A percentile compares a stretch with the other conserved stretches of the same genome.
These are phyloP conservation scores for Philereme transversata DNA, from an alignment of 2,888 invertebrate genomes.

Conservation along the genomic window DNA sequence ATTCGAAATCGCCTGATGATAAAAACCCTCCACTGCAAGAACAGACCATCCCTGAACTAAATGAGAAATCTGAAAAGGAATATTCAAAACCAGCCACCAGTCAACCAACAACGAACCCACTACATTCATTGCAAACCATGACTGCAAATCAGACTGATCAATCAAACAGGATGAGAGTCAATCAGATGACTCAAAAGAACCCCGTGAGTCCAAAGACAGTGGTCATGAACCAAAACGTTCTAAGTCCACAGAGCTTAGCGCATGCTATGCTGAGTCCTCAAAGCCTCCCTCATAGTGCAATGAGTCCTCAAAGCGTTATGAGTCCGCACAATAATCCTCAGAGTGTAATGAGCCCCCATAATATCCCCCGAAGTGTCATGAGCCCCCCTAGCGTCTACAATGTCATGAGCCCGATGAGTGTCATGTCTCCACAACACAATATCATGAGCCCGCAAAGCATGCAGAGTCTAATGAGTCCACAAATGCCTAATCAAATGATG, in stretches of 20 bases:
- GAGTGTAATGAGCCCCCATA: conserved; percentile 76
- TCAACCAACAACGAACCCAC: conserved; percentile 54
- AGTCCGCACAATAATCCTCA: conserved; percentile 73
- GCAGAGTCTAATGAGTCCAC: conserved; percentile 78
- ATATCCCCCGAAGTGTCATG: conserved; percentile 71
- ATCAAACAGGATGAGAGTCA: conserved; percentile 66
- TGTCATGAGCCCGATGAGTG: conserved; percentile 69
- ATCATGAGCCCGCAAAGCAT: conserved; percentile 70
- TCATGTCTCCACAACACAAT: conserved; percentile 56
- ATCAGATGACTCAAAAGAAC: conserved; percentile 68
- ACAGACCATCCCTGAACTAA: conserved; percentile 72
- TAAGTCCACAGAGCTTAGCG: conserved; percentile 72
- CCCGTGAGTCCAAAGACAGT: conserved; percentile 68
- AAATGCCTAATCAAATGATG: conserved; percentile 78
- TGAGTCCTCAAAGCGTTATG: conserved; percentile 78
- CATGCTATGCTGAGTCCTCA: conserved; percentile 78
- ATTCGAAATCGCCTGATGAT: conserved; percentile 71
- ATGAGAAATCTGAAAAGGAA: conserved; percentile 65
- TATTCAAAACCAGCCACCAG: conserved; percentile 56
- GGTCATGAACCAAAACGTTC: conserved; percentile 70
- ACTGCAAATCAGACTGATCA: conserved; percentile 72
- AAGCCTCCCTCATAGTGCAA: conserved; percentile 73
- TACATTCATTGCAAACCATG: conserved; percentile 75
- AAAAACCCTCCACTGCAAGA: conserved; percentile 70
- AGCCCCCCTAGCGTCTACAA: conserved; percentile 58